Evolutionary conservation across 2,888 invertebrate genomes (phyloP).

Genomic region (Fissipunctia ypsillon): DNA sequence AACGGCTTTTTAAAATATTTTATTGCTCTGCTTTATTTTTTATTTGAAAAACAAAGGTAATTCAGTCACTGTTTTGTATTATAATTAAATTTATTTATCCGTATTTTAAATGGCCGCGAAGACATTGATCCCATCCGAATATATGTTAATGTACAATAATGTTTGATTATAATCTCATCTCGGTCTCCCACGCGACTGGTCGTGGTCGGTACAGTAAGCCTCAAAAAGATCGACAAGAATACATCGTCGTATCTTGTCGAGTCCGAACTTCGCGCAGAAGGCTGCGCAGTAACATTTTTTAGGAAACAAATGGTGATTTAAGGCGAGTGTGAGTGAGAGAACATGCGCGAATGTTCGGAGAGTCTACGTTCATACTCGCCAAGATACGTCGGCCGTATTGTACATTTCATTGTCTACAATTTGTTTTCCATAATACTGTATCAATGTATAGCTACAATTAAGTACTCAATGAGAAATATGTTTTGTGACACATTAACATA

Average conservation of each 20-base stretch:
- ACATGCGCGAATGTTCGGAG: no score
- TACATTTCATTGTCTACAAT: background rate
- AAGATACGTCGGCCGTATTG: no score
- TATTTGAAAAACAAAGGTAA: constrained; percentile 38
- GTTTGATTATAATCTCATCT: constrained; percentile 41
- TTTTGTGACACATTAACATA: background rate
- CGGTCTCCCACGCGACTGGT: background rate
- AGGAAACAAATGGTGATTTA: no score
- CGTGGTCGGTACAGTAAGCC: background rate
- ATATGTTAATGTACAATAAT: constrained; percentile 30
- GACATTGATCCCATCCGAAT: constrained; percentile 55
- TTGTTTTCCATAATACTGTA: background rate
- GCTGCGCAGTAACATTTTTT: no score
- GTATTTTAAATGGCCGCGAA: constrained; percentile 40
- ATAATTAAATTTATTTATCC: constrained; percentile 31
- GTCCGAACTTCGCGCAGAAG: no score
- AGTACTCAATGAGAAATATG: background rate
- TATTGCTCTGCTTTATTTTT: constrained; percentile 32
- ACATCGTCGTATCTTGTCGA: no score
- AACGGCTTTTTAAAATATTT: constrained; percentile 35
- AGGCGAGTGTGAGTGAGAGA: no score
- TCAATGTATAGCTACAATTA: no score
- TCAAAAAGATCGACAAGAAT: background rate
- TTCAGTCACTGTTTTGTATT: constrained; percentile 19
- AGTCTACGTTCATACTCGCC: no score